These are phyloP conservation scores for Ommatoiulus sabulosus DNA, from an alignment of 2,888 invertebrate genomes.

Conservation along the genomic window DNA sequence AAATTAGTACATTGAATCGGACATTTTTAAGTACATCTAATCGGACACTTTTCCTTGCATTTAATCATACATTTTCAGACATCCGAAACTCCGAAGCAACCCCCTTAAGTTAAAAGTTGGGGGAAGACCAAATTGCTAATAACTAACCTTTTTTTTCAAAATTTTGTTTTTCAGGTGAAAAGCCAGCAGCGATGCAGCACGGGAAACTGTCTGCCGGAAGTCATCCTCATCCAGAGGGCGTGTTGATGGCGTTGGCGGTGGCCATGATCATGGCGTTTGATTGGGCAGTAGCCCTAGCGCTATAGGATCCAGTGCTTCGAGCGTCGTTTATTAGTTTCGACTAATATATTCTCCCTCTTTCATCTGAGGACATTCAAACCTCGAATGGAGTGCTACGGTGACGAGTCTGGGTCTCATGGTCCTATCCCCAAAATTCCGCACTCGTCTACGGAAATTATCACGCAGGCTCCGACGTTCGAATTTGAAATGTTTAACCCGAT, in stretches of 20 bases:
- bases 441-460: background rate
- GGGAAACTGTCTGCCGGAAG: background rate
- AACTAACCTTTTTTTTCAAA: no score
- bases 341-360: conserved; percentile 23
- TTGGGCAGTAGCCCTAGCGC: background rate
- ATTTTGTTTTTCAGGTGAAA: background rate
- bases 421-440: background rate
- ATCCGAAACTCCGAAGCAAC: no score
- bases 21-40: no score
- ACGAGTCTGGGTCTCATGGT: background rate
- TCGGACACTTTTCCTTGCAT: no score
- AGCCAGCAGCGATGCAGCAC: background rate
- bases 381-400: background rate
- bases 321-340: background rate
- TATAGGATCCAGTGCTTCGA: background rate
- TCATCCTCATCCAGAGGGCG: background rate
- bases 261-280: background rate
- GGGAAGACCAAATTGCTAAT: no score
- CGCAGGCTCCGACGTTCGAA: background rate
- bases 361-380: background rate
- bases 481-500: background rate
- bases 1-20: no score
- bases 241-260: background rate
- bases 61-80: no score
- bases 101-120: no score